Conservation (phyloP, 2,797 vertebrate genomes). For the Sebastes elongatus region DNA sequence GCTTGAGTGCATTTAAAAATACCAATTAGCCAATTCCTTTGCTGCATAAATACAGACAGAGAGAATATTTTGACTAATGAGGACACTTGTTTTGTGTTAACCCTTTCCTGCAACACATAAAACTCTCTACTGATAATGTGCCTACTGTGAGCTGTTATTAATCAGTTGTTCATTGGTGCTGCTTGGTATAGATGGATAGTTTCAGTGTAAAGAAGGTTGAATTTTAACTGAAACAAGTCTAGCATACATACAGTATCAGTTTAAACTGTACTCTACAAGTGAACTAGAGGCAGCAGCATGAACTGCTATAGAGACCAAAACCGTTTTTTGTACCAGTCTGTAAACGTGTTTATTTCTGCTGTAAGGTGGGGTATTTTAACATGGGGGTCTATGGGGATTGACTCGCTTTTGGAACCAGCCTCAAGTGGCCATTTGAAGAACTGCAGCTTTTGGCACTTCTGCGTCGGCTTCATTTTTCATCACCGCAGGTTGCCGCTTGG, state of each 20-base stretch:
- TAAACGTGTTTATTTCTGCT: too few species aligned
- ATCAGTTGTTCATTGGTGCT: neutral
- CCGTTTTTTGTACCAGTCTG: too few species aligned
- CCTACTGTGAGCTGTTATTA: neutral
- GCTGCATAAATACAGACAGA: neutral
- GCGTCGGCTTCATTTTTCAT: too few species aligned
- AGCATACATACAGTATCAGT: neutral
- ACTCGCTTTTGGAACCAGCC: too few species aligned
- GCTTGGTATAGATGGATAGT: neutral
- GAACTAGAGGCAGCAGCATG: neutral
- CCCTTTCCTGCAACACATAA: neutral
- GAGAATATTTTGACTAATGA: neutral
- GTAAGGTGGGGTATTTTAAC: too few species aligned
- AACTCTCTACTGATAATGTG: neutral
- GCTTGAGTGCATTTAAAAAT: constrained; percentile 1
- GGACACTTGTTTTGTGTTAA: neutral
- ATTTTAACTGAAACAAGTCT: neutral
- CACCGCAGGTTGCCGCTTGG: too few species aligned
- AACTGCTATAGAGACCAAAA: too few species aligned
- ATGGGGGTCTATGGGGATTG: too few species aligned
- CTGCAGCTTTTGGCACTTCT: too few species aligned
- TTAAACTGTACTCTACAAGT: neutral
- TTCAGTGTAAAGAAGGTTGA: neutral
- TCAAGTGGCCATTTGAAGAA: too few species aligned
- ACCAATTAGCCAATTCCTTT: constrained; percentile 13